Percentiles rank a stretch among this genome's conserved stretches.
phyloP scores from a whole-genome alignment of 2,113 vertebrate genomes.

The Chaetodon auriga region DNA sequence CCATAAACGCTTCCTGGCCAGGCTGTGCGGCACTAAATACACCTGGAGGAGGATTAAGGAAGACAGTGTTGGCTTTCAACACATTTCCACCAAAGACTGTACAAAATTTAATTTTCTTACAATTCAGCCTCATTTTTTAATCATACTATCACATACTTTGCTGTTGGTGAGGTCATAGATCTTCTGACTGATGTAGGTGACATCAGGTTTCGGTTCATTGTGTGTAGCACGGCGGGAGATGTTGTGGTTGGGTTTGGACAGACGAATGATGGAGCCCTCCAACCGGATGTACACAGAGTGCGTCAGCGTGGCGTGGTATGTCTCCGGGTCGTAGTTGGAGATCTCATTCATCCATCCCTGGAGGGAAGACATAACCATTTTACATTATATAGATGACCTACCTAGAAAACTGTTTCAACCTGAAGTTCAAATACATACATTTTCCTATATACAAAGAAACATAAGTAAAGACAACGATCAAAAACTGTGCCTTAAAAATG shows the following conservation, averaged over 20 bases:
- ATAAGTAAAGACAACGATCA: neutral
- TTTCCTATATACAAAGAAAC: neutral
- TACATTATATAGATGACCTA: neutral
- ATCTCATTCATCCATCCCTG: conserved; percentile 99
- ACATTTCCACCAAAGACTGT: neutral
- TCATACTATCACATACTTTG: conserved; percentile 85
- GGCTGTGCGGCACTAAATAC: conserved; percentile 90
- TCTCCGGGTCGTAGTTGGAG: conserved; percentile 95
- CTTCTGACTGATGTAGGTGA: conserved; percentile 95
- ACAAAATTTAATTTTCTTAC: neutral
- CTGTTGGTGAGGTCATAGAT: conserved; percentile 96
- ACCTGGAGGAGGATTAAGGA: conserved; percentile 81
- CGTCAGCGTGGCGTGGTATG: conserved; percentile 94
- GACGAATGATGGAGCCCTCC: conserved; percentile 92
- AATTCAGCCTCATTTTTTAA: neutral
- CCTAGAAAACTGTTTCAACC: neutral
- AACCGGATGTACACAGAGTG: conserved; percentile 94
- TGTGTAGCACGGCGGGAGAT: conserved; percentile 93
- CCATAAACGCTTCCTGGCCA: conserved; percentile 96
- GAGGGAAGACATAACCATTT: conserved; percentile 50
- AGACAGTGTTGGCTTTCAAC: neutral
- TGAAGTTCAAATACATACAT: neutral
- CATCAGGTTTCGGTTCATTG: conserved; percentile 93
- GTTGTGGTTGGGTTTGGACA: conserved; percentile 98
- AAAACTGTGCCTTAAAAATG: conserved; percentile 4